Evolutionary conservation across 1,140 invertebrate genomes (phyloP), one percentile per base, ranked within the genome.

Genomic region (Chironomus tepperi): DNA sequence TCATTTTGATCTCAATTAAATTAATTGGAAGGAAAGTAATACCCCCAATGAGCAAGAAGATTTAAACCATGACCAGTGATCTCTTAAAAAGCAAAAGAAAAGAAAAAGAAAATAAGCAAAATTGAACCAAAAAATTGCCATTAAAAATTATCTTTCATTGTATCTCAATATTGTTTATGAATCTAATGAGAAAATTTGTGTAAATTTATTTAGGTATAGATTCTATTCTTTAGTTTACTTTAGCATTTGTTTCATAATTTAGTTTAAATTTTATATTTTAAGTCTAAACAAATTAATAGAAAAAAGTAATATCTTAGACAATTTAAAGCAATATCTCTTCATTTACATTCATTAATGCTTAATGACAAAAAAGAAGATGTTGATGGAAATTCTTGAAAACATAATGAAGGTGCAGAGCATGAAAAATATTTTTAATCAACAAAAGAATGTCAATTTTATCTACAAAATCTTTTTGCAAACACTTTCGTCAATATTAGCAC

Each of bases 101-200:
- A 57, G n/a, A n/a, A n/a, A 57, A 15, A 12, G 3, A n/a, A 57
- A n/a, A 19, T 10, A 70, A 70, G 19, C 65, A 18, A 70, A 18
- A 70, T 18, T 70, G 16, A 70, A 70, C 65, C 65, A 70, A 70
- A 70, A 70, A 21, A 70, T 70, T 70, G 65, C 65, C 65, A 70
- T 70, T 70, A 34, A 34, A n/a, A 34, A 34, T 34, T 34, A 34
- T 34, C 24, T 34, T 34, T 34, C 24, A 34, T 34, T 34, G 24
- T 34, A 34, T 34, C 24, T 34, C 24, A 34, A 34, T 34, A 34
- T 2, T 34, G 24, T 34, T 1, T 34, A 34, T 34, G 5, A 34
- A 34, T 34, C 5, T 34, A 34, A 34, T 34, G 24, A 34, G 24
- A 34, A 34, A 34, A 34, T 34, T 34, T 34, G 1, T 34, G 24